A percentile compares a stretch with the other conserved stretches of the same genome.
Evolutionary conservation across 2,797 vertebrate genomes (phyloP).

Genomic region (Lerista edwardsae): DNA sequence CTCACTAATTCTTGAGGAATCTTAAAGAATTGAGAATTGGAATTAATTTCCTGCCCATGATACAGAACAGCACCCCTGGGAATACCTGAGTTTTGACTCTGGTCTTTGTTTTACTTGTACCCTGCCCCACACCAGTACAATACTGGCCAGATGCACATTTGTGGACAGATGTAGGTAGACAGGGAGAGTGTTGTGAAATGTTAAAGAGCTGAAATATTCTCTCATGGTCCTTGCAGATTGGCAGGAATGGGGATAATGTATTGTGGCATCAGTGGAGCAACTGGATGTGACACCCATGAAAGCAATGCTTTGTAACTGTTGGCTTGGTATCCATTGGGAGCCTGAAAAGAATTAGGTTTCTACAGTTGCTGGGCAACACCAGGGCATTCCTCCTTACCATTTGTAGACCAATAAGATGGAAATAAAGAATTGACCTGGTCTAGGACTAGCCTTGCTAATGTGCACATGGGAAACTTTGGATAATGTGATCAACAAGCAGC

Average conservation of each 20-base stretch:
- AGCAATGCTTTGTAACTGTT: too few species aligned
- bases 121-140: not conserved
- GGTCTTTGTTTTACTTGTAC: not conserved
- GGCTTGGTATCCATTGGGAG: not conserved
- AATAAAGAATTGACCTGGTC: not conserved
- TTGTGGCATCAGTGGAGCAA: not conserved
- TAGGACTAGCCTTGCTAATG: not conserved
- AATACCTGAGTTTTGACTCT: not conserved
- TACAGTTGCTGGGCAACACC: not conserved
- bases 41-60: not conserved
- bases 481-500: not conserved
- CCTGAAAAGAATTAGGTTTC: not conserved
- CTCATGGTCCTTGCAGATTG: not conserved
- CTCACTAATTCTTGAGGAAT: not conserved
- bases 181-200: not conserved
- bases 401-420: not conserved
- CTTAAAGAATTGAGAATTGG: too few species aligned
- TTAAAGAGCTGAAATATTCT: not conserved
- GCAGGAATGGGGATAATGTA: not conserved
- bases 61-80: not conserved
- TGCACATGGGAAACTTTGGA: not conserved
- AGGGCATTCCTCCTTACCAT: not conserved
- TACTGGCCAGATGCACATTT: too few species aligned
- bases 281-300: not conserved
- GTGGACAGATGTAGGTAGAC: not conserved